Percentiles rank a stretch among this genome's conserved stretches.
Evolutionary conservation across 1,140 invertebrate species (phyloP).

Genomic region (Luehdorfia chinensis): DNA sequence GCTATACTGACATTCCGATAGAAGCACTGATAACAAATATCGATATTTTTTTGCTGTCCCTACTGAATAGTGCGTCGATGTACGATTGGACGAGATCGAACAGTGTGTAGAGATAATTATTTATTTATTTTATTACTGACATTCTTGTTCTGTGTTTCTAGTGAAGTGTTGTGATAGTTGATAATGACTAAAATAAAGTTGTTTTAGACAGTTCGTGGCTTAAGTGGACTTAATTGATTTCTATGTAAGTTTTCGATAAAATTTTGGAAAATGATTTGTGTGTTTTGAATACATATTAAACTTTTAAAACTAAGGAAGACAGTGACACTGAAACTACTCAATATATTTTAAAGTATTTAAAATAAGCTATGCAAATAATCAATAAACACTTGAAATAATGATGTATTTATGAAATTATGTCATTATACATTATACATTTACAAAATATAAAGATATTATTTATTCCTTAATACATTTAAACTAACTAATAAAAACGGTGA

Average conservation of each 20-base stretch:
- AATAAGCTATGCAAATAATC: too few species aligned
- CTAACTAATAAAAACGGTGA: too few species aligned
- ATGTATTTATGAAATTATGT: too few species aligned
- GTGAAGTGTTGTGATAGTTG: conserved; percentile 57
- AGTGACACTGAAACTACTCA: too few species aligned
- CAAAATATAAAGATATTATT: too few species aligned
- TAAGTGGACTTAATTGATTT: conserved; percentile 22
- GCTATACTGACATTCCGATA: conserved; percentile 74
- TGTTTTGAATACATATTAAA: too few species aligned
- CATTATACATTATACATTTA: too few species aligned
- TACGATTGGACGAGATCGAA: conserved; percentile 18
- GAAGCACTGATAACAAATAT: conserved; percentile 72
- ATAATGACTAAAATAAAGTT: conserved; percentile 37
- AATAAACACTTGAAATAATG: too few species aligned
- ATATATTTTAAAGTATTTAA: too few species aligned
- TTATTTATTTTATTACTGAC: conserved; percentile 13
- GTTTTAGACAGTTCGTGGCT: conserved; percentile 31
- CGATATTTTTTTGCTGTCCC: conserved; percentile 55
- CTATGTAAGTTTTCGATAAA: conserved; percentile 12
- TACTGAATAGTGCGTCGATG: conserved; percentile 36
- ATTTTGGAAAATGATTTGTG: too few species aligned
- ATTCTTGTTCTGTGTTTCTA: conserved; percentile 28
- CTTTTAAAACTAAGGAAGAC: too few species aligned
- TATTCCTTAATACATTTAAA: too few species aligned
- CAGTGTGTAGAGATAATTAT: conserved; percentile 12